Percentiles rank a stretch among this genome's conserved stretches.
phyloP scores from a whole-genome alignment of 1,140 invertebrate species.

The Littorina saxatilis region DNA sequence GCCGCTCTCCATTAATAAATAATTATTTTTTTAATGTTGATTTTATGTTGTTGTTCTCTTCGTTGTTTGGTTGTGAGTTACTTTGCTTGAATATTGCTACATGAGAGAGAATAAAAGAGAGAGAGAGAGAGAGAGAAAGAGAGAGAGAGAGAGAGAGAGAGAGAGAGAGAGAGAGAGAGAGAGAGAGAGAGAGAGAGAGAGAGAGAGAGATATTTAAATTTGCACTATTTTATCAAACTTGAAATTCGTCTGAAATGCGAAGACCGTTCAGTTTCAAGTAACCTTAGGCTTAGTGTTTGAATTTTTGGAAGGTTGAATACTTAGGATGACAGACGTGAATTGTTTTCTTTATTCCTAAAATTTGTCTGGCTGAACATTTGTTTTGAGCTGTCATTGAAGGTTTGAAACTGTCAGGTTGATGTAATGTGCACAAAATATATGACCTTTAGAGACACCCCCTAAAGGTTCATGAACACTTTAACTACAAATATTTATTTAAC shows the following conservation, averaged over 20 bases:
- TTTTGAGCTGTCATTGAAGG: neutral
- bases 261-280: neutral
- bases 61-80: no score
- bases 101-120: neutral
- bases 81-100: no score
- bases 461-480: no score
- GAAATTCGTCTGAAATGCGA: neutral
- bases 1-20: no score
- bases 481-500: no score
- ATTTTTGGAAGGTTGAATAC: neutral
- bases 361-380: neutral
- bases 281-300: no score
- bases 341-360: neutral
- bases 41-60: no score
- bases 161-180: constrained; percentile 6
- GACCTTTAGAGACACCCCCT: no score
- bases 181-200: constrained; percentile 17
- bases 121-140: neutral
- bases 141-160: constrained; percentile 24
- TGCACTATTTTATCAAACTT: neutral
- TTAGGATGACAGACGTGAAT: neutral
- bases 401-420: no score
- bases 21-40: no score
- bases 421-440: no score
- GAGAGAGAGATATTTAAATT: neutral